Base-by-base conservation (phyloP, 2,113 vertebrate genomes). In the Cervus canadensis region DNA sequence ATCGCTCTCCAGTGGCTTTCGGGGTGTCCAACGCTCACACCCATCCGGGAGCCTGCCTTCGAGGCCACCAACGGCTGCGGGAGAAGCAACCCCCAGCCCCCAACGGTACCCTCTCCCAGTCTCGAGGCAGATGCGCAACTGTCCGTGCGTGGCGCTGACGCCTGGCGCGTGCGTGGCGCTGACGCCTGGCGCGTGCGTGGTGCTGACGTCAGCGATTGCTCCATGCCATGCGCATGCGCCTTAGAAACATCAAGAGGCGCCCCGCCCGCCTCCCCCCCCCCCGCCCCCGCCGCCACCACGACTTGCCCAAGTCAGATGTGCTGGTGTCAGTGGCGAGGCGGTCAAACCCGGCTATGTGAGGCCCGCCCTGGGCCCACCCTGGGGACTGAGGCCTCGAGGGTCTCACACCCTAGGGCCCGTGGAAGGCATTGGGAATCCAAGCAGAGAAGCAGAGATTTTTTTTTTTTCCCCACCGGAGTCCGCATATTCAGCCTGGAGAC, bases 21-120 rank as follows among this genome's bases (percentile, higher is more conserved):
- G 1, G 9, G 21, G 28, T 17, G 33, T 12, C 7, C 26, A 26
- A 17, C 0, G 23, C 11, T 48, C 71, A 54, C 21, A 6, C 16
- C n/a, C 11, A 9, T 2, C 2, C 0, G 0, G 10, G 13, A 1
- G 50, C 26, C 16, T 2, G 26, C 67, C 16, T 56, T 33, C 21
- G 25, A n/a, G 25, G 10, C 17, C 0, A 9, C 74, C 30, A 43
- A 87, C 1, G 1, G 45, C 25, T 21, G 28, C 7, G 0, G 16
- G 21, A 57, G 4, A 11, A 3, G 0, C 16, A 36, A 14, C 2
- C 3, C 1, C 30, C 1, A 1, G 3, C 1, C 28, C 2, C 0
- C 23, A n/a, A 7, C 19, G 19, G n/a, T 40, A 12, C n/a, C 67
- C 7, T n/a, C 15, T 74, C 11, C 12, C 16, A 17, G 7, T 13